Percentiles rank a stretch among this genome's conserved stretches.
phyloP scores from a whole-genome alignment of 2,888 invertebrate species.

The Lycia hirtaria region DNA sequence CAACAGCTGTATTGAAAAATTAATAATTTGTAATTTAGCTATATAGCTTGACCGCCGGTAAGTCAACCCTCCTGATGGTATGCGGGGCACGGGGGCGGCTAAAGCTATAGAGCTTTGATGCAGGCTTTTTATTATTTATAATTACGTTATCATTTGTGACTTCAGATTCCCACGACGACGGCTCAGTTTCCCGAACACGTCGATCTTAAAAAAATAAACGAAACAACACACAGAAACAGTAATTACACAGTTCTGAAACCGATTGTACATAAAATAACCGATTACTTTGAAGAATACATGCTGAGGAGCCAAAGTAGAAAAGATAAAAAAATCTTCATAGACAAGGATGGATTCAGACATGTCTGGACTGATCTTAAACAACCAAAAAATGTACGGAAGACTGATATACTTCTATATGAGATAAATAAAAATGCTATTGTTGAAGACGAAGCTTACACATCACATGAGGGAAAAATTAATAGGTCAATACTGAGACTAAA shows the following conservation, averaged over 20 bases:
- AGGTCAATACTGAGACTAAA: neutral
- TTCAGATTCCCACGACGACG: constrained; percentile 37
- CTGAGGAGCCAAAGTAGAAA: constrained; percentile 44
- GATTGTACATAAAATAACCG: constrained; percentile 56
- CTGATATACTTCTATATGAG: constrained; percentile 31
- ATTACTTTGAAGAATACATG: constrained; percentile 63
- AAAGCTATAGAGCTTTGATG: no score
- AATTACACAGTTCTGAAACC: constrained; percentile 65
- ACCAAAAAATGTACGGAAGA: constrained; percentile 51
- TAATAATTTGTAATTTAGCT: no score
- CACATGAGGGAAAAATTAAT: neutral
- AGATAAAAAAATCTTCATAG: constrained; percentile 56
- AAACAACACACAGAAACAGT: constrained; percentile 55
- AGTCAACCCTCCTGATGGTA: no score
- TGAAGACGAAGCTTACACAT: neutral
- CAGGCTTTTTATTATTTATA: no score
- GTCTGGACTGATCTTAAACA: constrained; percentile 56
- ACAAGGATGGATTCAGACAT: constrained; percentile 67
- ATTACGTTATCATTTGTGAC: no score
- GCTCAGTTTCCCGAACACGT: constrained; percentile 50
- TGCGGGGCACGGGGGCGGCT: no score
- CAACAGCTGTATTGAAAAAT: no score
- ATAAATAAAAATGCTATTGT: neutral
- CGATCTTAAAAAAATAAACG: constrained; percentile 65
- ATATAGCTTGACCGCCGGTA: no score